Evolutionary conservation across 1,140 invertebrate genomes (phyloP).

Genomic region (Trichonephila clavata): DNA sequence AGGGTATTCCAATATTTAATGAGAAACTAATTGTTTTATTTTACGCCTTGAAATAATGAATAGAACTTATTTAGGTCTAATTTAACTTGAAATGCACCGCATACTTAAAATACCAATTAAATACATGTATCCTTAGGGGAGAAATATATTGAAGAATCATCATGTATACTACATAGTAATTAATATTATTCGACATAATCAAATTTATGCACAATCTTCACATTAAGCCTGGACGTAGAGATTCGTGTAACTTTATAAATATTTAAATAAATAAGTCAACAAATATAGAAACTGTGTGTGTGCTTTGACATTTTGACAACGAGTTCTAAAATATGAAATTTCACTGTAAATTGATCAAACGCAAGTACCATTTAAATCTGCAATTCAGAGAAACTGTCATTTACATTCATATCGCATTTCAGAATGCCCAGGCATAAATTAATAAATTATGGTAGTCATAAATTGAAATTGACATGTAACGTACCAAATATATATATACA

Average conservation of each 20-base stretch:
- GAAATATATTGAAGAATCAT: neutral
- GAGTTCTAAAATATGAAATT: neutral
- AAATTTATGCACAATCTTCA: neutral
- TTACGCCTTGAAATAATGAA: too few species aligned
- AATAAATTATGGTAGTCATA: neutral
- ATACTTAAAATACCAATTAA: neutral
- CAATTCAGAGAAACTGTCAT: neutral
- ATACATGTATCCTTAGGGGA: neutral
- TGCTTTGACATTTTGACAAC: slow-evolving; percentile 1
- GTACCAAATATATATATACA: neutral
- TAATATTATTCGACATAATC: neutral
- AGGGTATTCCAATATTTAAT: too few species aligned
- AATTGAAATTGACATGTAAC: neutral
- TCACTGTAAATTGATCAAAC: neutral
- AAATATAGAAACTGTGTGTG: neutral
- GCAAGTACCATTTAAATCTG: neutral
- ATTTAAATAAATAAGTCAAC: neutral
- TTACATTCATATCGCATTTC: neutral
- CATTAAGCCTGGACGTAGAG: too few species aligned
- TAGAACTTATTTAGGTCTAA: neutral
- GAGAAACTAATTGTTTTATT: too few species aligned
- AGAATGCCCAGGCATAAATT: neutral
- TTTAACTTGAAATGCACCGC: neutral
- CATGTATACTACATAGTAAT: neutral
- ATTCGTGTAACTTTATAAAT: neutral